Evolutionary conservation across 1,140 invertebrate genomes (phyloP), one percentile per base, ranked within the genome.

Genomic region (Microplitis demolitor): DNA sequence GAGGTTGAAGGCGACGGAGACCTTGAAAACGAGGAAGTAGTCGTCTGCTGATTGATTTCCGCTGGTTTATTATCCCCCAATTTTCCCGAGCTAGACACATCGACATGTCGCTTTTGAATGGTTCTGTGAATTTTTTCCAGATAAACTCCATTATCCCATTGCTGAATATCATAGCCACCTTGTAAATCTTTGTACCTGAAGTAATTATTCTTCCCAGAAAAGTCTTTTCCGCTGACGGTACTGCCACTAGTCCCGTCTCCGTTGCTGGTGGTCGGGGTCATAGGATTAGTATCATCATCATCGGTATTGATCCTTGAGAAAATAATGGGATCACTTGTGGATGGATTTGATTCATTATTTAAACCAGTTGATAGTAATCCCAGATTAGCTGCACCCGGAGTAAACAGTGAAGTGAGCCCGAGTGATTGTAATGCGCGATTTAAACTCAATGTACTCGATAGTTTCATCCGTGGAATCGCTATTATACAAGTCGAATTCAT

Each of bases 381-480:
- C 11, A 93, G 84, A 82, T 93, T 90, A 8, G 91, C 89, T 14
- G 79, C 74, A 0, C 31, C n/a, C 0, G 89, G 85, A 68, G 89
- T 79, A 77, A 95, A 94, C 4, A 94, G 79, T 1, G 90, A 88
- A 0, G 66, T 77, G 1, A 93, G 69, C 1, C 91, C 92, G 63
- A 94, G 78, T 4, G 79, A 76, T 16, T 84, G 68, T 0, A 94
- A 79, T 0, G 88, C 77, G 0, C 80, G 62, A 35, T 86, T 88
- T 14, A 95, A 80, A 54, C 88, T 85, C 2, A 91, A 76, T 0
- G 84, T 88, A 13, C 87, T 88, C 53, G 90, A 89, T 0, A 95
- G 78, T 74, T 90, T 90, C 89, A 95, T 92, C 76, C 89, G 90
- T 1, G 94, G 94, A 9, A 94, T 81, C 35, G 87, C 82, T 0